Percentiles rank a stretch among this genome's conserved stretches.
phyloP scores from a whole-genome alignment of 2,797 vertebrate genomes.

The Gallinago solitaria region DNA sequence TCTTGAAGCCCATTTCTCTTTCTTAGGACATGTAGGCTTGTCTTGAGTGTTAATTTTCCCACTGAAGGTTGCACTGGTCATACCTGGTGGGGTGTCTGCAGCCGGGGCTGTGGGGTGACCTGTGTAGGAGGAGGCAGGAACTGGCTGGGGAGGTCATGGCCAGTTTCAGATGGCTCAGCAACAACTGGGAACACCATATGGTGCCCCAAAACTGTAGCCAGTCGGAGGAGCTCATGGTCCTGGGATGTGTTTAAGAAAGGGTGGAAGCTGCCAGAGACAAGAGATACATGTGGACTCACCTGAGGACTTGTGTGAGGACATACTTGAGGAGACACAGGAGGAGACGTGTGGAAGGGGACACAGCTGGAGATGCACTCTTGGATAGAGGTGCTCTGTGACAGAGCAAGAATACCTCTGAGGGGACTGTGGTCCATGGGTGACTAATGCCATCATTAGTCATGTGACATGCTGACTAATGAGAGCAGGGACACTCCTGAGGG shows the following conservation, averaged over 20 bases:
- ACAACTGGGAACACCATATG: neutral
- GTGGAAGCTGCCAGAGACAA: neutral
- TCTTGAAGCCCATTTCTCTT: neutral
- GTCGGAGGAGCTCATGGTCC: fast-evolving
- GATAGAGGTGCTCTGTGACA: neutral
- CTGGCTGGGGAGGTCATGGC: neutral
- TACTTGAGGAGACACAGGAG: neutral
- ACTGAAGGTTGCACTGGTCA: neutral
- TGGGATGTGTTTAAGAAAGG: neutral
- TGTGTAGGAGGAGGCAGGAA: neutral
- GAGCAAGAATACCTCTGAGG: neutral
- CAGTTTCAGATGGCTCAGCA: neutral
- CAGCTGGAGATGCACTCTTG: neutral
- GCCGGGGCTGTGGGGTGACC: fast-evolving
- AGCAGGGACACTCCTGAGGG: neutral
- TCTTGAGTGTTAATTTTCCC: neutral
- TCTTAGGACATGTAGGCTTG: neutral
- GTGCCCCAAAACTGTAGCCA: neutral
- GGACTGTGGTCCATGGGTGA: neutral
- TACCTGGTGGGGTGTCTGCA: no score
- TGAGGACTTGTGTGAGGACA: neutral
- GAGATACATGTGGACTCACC: neutral
- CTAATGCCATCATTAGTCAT: no score
- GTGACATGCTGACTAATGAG: neutral
- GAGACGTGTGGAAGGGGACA: neutral